phyloP scores from a whole-genome alignment of 2,888 invertebrate species.

The Phasia obesa region DNA sequence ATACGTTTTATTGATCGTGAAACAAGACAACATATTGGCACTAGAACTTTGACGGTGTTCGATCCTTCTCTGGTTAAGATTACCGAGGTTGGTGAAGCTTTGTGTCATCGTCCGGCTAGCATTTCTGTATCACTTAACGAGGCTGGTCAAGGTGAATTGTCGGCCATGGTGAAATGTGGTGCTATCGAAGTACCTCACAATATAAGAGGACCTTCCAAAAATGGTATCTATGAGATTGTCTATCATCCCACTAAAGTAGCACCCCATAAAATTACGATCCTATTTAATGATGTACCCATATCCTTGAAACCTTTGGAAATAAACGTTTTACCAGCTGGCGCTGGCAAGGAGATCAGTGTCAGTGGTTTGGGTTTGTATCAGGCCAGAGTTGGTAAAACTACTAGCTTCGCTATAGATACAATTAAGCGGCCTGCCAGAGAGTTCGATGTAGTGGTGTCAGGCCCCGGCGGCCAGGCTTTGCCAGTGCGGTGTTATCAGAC shows the following conservation, averaged over 20 bases:
- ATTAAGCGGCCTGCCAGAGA: conserved; percentile 92
- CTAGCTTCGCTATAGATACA: conserved; percentile 94
- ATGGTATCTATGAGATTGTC: conserved; percentile 90
- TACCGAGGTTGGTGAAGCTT: conserved; percentile 89
- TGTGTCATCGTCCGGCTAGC: conserved; percentile 91
- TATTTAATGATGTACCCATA: conserved; percentile 92
- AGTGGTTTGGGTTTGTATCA: conserved; percentile 93
- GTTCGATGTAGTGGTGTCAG: conserved; percentile 95
- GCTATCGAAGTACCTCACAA: conserved; percentile 92
- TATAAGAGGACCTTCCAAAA: conserved; percentile 87
- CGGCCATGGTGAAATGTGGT: conserved; percentile 91
- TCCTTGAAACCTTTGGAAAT: conserved; percentile 84
- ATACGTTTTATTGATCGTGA: conserved; percentile 87
- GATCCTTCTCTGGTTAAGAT: conserved; percentile 89
- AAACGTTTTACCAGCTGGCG: conserved; percentile 85
- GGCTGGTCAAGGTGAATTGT: conserved; percentile 93
- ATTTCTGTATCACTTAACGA: conserved; percentile 89
- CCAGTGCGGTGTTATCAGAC: conserved; percentile 97
- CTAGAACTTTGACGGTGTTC: conserved; percentile 89
- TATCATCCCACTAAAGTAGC: conserved; percentile 95
- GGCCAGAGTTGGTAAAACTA: conserved; percentile 90
- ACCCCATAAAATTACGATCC: conserved; percentile 92
- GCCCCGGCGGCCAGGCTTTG: conserved; percentile 90
- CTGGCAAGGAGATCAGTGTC: conserved; percentile 88
- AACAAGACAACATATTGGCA: conserved; percentile 85